Evolutionary conservation across 2,888 invertebrate species (phyloP), one percentile per base, ranked within the genome.

Genomic region (Exephanes ischioxanthus): DNA sequence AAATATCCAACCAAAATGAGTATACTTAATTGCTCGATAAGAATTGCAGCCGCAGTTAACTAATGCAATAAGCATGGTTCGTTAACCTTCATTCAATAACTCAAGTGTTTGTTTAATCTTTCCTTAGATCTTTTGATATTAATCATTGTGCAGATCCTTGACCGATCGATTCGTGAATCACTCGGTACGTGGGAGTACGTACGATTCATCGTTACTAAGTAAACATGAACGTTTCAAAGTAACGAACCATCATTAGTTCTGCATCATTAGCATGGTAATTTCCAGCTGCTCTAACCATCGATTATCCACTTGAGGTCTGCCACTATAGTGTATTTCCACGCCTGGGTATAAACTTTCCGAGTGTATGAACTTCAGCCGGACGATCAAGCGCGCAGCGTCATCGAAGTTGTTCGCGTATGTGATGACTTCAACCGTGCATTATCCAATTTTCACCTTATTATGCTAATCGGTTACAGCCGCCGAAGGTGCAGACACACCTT

Each of bases 401-500:
- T 80, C 66, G 66, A 19, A 16, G 68, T n/a, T 53, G 33, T 80
- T n/a, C n/a, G 66, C 41, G 33, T 53, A 66, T 33, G 63, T 33
- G 41, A 41, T 67, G 53, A 73, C 66, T 72, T 55, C 71, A 77
- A 71, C 76, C 71, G 41, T 71, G 53, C 33, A 82, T 82, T 77
- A 82, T 82, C 82, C 37, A 70, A 82, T 82, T 71, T 77, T 77
- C 82, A 82, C 77, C 82, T 77, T 45, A 66, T 82, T 76, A 70
- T 76, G 48, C 75, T 51, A 63, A 81, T 76, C 61, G 66, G 45
- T 45, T 58, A 67, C 63, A 33, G 48, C 55, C 68, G 14, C 45
- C 67, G n/a, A 26, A 71, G 63, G 14, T 51, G 63, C 78, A 51
- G 78, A 48, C 58, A 80, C 66, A 72, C 76, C 76, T 76, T 9